phyloP scores from a whole-genome alignment of 1,140 invertebrate species.

The Venturia canescens region DNA sequence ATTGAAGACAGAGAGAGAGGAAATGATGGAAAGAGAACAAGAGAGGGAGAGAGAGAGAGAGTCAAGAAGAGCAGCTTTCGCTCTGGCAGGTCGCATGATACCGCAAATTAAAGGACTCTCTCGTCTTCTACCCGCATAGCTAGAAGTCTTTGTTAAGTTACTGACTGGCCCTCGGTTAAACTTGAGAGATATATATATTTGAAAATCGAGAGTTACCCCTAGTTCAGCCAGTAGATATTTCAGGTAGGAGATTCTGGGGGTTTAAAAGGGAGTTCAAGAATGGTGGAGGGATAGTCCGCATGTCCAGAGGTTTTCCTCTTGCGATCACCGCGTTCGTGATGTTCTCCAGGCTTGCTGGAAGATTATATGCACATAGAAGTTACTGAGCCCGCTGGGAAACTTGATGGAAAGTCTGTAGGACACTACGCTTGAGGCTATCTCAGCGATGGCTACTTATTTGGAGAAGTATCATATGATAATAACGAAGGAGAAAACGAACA shows the following conservation, averaged over 20 bases:
- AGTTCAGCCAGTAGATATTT: constrained; percentile 1
- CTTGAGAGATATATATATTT: not conserved
- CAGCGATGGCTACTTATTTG: not conserved
- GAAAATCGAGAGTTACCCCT: constrained; percentile 9
- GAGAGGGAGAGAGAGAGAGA: constrained; percentile 5
- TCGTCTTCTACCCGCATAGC: not conserved
- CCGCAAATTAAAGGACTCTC: constrained; percentile 43
- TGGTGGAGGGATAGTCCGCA: not conserved
- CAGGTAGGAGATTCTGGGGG: not conserved
- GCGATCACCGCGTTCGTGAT: not conserved
- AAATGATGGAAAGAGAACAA: constrained; percentile 8
- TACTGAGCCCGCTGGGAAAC: constrained; percentile 37
- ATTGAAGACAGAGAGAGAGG: constrained; percentile 19
- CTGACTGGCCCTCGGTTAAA: constrained; percentile 2
- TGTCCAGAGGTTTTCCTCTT: constrained; percentile 15
- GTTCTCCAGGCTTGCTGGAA: not conserved
- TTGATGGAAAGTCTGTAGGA: constrained; percentile 35
- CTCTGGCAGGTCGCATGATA: not conserved
- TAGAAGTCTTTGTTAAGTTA: constrained; percentile 41
- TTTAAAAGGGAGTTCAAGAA: not conserved
- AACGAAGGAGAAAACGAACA: not conserved
- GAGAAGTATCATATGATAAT: not conserved
- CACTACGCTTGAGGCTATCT: constrained; percentile 20
- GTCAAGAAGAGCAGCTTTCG: constrained; percentile 2
- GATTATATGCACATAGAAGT: constrained; percentile 13